These are phyloP conservation scores for Peribatodes rhomboidaria DNA, from an alignment of 2,888 invertebrate genomes.

Conservation along the genomic window DNA sequence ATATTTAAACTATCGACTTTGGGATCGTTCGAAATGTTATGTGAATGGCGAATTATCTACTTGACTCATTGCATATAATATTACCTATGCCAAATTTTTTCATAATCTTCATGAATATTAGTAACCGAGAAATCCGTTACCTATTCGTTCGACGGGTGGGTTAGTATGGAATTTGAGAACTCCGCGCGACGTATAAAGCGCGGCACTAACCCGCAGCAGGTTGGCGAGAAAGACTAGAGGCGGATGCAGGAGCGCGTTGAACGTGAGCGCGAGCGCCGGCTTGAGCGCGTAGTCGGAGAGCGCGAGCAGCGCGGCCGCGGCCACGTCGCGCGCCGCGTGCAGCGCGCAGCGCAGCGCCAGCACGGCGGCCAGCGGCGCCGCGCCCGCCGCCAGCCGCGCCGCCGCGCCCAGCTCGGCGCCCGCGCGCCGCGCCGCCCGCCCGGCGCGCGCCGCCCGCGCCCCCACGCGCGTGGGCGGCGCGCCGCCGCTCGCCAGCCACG, in stretches of 20 bases:
- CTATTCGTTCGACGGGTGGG: no score
- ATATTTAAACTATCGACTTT: no score
- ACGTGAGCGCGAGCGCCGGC: constrained; percentile 88
- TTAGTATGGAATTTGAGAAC: no score
- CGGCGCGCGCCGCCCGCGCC: constrained; percentile 45
- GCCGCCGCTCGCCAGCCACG: constrained; percentile 46
- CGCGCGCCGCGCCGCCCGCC: constrained; percentile 49
- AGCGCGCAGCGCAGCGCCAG: constrained; percentile 77
- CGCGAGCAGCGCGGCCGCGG: constrained; percentile 55
- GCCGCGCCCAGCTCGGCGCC: constrained; percentile 44
- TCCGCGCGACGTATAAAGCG: no score
- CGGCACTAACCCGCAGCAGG: constrained; percentile 76
- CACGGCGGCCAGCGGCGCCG: constrained; percentile 84
- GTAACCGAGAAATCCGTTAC: no score
- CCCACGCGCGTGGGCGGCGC: constrained; percentile 47
- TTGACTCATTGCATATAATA: no score
- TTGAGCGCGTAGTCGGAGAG: constrained; percentile 89
- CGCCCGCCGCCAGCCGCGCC: constrained; percentile 86
- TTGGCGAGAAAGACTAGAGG: constrained; percentile 84
- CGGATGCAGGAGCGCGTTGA: constrained; percentile 90
- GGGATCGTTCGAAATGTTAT: no score
- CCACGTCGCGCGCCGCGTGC: constrained; percentile 54
- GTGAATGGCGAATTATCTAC: no score
- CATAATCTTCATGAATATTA: no score
- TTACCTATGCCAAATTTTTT: no score